Percentiles rank a stretch among this genome's conserved stretches.
phyloP scores from a whole-genome alignment of 2,797 vertebrate species.

The Bufotes viridis region DNA sequence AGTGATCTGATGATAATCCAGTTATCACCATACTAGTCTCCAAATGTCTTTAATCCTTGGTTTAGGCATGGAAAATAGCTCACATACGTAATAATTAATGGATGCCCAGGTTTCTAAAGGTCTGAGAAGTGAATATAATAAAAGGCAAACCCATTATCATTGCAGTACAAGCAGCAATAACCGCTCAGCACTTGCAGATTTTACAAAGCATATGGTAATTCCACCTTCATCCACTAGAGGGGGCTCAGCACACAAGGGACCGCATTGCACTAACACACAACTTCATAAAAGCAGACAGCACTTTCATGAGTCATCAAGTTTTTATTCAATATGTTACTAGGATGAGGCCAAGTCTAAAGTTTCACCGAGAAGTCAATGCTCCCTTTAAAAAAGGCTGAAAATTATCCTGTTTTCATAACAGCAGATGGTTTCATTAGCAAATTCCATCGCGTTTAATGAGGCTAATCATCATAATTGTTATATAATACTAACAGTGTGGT shows the following conservation, averaged over 20 bases:
- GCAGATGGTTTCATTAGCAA: conserved; percentile 2
- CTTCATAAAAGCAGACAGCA: not conserved
- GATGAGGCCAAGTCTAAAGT: conserved; percentile 1
- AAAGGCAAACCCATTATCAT: not conserved
- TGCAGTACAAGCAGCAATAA: no score
- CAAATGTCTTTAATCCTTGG: not conserved
- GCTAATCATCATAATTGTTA: not conserved
- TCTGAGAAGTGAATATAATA: not conserved
- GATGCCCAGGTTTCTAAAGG: not conserved
- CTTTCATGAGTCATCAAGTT: conserved; percentile 27
- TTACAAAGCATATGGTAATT: not conserved
- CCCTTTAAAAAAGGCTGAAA: not conserved
- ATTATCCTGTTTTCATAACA: not conserved
- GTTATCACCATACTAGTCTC: no score
- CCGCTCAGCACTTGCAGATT: not conserved
- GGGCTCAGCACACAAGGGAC: conserved; percentile 1
- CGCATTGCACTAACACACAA: not conserved
- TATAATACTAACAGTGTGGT: not conserved
- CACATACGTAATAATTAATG: not conserved
- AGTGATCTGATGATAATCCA: not conserved
- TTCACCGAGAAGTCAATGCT: not conserved
- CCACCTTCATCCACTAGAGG: conserved; percentile 39
- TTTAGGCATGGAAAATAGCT: not conserved
- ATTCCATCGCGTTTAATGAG: not conserved
- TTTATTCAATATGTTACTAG: not conserved